Evolutionary conservation across 2,113 vertebrate species (phyloP).

Genomic region (Ornithorhynchus anatinus): DNA sequence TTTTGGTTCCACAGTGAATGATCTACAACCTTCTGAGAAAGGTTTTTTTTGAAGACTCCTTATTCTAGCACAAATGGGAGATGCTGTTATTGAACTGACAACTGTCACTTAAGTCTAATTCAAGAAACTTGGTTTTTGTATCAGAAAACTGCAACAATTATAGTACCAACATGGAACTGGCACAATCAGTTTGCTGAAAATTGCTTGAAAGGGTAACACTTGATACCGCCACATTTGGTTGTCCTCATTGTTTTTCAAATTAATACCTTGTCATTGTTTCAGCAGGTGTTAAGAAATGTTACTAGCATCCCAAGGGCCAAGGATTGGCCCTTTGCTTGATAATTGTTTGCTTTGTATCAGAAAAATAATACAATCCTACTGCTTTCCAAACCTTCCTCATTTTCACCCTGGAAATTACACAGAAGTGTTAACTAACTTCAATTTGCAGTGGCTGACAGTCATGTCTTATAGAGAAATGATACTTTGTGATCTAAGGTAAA

Average conservation of each 20-base stretch:
- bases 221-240: slow-evolving; percentile 81
- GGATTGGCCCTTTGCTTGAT: slow-evolving; percentile 82
- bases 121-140: slow-evolving; percentile 15
- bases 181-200: slow-evolving; percentile 66
- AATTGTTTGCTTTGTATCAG: slow-evolving; percentile 91
- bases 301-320: slow-evolving; percentile 77
- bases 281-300: slow-evolving; percentile 82
- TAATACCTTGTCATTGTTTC: slow-evolving; percentile 90
- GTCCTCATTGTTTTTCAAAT: slow-evolving; percentile 90
- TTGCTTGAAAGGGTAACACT: slow-evolving; percentile 81
- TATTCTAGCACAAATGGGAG: slow-evolving; percentile 1
- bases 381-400: slow-evolving; percentile 85
- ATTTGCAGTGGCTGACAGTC: slow-evolving; percentile 87
- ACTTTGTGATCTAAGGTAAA: slow-evolving; percentile 84
- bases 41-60: not conserved
- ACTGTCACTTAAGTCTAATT: slow-evolving; percentile 28
- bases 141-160: slow-evolving; percentile 57
- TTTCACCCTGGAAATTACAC: slow-evolving; percentile 87
- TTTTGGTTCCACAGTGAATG: too few species aligned
- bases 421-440: slow-evolving; percentile 93
- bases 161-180: slow-evolving; percentile 60
- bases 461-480: slow-evolving; percentile 79
- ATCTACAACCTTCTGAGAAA: not conserved
- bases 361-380: slow-evolving; percentile 74
- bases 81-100: slow-evolving; percentile 9